phyloP scores from a whole-genome alignment of 2,113 vertebrate species.

The Ranitomeya variabilis region DNA sequence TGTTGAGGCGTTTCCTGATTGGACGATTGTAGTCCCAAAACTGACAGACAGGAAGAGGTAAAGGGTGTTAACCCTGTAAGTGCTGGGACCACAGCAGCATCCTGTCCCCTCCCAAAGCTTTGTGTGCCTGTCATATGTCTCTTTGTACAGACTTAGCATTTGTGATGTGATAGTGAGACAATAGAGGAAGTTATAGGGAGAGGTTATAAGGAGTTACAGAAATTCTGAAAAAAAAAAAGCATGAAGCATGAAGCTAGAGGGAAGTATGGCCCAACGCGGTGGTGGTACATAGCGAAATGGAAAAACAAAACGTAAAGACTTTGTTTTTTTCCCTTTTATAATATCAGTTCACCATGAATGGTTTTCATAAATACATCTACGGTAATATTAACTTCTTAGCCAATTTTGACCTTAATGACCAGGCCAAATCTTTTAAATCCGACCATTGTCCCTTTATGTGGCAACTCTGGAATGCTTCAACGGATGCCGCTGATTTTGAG shows the following conservation, averaged over 20 bases:
- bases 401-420: too few relatives aligned
- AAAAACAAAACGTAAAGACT: background rate
- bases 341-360: background rate
- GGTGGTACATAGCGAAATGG: background rate
- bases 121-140: constrained; percentile 34
- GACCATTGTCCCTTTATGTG: too few relatives aligned
- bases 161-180: constrained; percentile 18
- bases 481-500: too few relatives aligned
- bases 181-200: constrained; percentile 47
- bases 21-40: constrained; percentile 39
- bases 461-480: too few relatives aligned
- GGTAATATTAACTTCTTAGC: background rate
- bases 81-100: constrained; percentile 53
- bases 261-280: background rate
- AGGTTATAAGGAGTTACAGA: constrained; percentile 26
- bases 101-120: constrained; percentile 54
- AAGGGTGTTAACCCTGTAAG: constrained; percentile 51
- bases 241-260: background rate
- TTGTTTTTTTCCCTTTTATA: background rate
- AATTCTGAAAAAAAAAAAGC: background rate
- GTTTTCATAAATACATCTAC: background rate
- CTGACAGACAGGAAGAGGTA: constrained; percentile 56
- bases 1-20: constrained; percentile 38
- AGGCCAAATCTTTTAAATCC: too few relatives aligned
- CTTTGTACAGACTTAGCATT: constrained; percentile 13